A percentile compares a stretch with the other conserved stretches of the same genome.
Evolutionary conservation across 2,888 invertebrate genomes (phyloP).

Genomic region (Cheiracanthium punctorium): DNA sequence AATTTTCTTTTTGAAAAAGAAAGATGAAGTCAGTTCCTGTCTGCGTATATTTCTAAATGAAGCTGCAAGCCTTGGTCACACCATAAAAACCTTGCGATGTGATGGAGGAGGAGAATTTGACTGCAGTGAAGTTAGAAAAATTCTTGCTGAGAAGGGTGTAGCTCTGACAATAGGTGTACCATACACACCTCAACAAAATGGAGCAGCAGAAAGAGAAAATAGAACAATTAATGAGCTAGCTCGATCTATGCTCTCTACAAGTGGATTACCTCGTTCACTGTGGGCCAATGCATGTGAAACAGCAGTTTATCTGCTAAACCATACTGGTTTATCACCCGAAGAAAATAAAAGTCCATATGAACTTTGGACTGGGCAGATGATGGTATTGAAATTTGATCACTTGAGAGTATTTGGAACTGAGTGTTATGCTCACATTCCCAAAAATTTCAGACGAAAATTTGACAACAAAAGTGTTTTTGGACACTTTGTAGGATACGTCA

Average conservation of each 20-base stretch:
- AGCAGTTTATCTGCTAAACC: background rate
- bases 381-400: constrained; percentile 32
- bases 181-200: background rate
- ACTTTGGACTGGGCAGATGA: background rate
- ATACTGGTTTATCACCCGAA: too few species aligned
- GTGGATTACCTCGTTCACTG: too few species aligned
- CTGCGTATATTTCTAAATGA: background rate
- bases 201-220: background rate
- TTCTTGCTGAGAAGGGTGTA: background rate
- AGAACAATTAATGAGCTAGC: background rate
- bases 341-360: background rate
- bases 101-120: background rate
- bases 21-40: background rate
- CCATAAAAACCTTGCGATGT: background rate
- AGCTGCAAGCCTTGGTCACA: background rate
- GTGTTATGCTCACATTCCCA: constrained; percentile 19
- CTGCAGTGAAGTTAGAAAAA: background rate
- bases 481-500: constrained; percentile 19
- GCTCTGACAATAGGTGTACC: background rate
- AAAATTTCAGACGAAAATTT: constrained; percentile 17
- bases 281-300: background rate
- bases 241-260: background rate
- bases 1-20: background rate
- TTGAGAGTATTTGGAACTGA: constrained; percentile 39
- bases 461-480: constrained; percentile 17